Percentiles rank a stretch among this genome's conserved stretches.
Conservation (phyloP, 2,113 vertebrate genomes). For the Chlorodrepanis virens region DNA sequence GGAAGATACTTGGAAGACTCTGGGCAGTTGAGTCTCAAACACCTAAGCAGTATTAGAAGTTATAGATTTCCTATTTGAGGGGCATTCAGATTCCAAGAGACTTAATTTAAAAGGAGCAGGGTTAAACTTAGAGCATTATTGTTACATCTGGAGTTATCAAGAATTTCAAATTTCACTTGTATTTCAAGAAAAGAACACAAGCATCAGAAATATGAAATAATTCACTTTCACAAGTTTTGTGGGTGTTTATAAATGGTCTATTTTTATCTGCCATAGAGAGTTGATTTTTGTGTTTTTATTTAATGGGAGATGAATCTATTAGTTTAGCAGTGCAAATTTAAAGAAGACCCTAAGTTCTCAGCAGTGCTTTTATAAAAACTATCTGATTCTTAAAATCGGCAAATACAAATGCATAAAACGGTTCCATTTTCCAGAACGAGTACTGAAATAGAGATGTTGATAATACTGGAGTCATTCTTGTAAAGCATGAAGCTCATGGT, state of each 20-base stretch:
- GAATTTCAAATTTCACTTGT: constrained; percentile 35
- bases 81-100: constrained; percentile 61
- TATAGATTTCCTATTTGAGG: constrained; percentile 46
- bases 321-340: constrained; percentile 60
- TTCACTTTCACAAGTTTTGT: constrained; percentile 36
- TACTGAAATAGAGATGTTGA: not conserved
- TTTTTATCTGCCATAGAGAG: constrained; percentile 65
- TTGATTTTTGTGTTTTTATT: constrained; percentile 55
- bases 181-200: constrained; percentile 18
- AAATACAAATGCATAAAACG: not conserved
- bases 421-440: not conserved
- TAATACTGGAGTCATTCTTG: not conserved
- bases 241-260: constrained; percentile 53
- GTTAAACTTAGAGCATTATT: constrained; percentile 31
- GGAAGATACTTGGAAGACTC: constrained; percentile 10
- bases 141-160: constrained; percentile 11
- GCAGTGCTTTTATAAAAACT: not conserved
- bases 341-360: constrained; percentile 21
- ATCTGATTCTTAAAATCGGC: not conserved
- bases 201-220: constrained; percentile 17
- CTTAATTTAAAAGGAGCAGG: constrained; percentile 18
- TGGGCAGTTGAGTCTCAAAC: constrained; percentile 22
- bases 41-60: constrained; percentile 57
- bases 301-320: constrained; percentile 54
- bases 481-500: not conserved